Base-by-base conservation (phyloP, 2,113 vertebrate genomes). In the Cisticola juncidis region DNA sequence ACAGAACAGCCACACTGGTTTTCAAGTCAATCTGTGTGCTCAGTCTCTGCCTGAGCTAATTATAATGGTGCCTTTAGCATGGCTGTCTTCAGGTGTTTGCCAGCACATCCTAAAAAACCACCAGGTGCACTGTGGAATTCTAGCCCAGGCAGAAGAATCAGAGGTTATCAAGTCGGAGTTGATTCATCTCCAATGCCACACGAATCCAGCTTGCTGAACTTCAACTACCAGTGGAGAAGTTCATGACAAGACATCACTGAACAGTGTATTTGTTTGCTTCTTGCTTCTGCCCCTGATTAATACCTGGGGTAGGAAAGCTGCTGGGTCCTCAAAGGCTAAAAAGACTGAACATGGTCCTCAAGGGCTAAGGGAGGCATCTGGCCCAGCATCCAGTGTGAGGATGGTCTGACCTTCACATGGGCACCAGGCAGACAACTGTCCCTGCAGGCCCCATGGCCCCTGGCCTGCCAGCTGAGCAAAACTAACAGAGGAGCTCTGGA, bases 101-200 rank as follows among this genome's bases (percentile, higher is more conserved):
- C 94, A 94, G 88, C 60, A 26, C 1, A 31, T 45, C 92, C 72
- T 88, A 88, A 90, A 84, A 92, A 95, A 91, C 91, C 89, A 91
- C 66, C 69, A 86, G 81, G 51, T 70, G 71, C 51, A 16, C 48
- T 78, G 77, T 92, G n/a, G n/a, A n/a, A n/a, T 92, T 66, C 79
- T 56, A 81, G 82, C 76, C 82, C 74, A 78, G 76, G 90, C 44
- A 31, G 72, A 88, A 68, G 81, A 60, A 54, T 64, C 76, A 86
- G 78, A 93, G 78, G 65, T 78, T 62, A 94, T 78, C 51, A 73
- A 71, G 42, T 80, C 60, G 71, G 70, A 84, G 56, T 45, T 47
- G 58, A 33, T 88, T 51, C 38, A 71, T 21, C 60, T 78, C 85
- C 25, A 36, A 6, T 24, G 64, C 54, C 10, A 1, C 7, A 2